These are phyloP conservation scores for Orycteropus afer DNA, from an alignment of 2,113 vertebrate species.

Conservation along the genomic window DNA sequence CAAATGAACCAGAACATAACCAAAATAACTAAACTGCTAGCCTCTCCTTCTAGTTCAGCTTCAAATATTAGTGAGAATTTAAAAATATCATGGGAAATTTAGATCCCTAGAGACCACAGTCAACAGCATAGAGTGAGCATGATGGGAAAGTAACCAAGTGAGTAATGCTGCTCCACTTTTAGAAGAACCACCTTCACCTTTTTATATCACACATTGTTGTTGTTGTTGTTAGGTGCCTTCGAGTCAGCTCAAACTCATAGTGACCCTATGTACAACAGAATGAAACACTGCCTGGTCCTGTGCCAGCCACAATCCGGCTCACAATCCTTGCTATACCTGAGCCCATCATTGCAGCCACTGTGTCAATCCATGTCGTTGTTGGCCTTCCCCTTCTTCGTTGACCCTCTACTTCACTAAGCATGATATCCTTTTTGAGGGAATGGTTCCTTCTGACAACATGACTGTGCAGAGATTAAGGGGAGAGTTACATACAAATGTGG, in stretches of 20 bases:
- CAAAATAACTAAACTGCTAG: background rate
- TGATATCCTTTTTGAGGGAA: no score
- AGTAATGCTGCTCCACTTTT: background rate
- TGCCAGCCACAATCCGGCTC: no score
- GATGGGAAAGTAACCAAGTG: background rate
- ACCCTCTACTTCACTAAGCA: no score
- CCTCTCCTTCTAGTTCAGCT: background rate
- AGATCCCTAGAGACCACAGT: background rate
- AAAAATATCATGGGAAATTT: background rate
- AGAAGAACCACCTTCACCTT: background rate
- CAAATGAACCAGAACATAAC: slow-evolving; percentile 33
- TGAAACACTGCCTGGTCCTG: no score
- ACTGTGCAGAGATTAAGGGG: background rate
- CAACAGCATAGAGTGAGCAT: background rate
- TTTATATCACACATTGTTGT: background rate
- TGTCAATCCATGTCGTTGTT: no score
- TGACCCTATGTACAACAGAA: no score
- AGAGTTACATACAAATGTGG: background rate
- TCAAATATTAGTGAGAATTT: background rate
- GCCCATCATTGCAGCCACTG: no score
- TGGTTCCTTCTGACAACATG: no score
- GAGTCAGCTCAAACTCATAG: no score
- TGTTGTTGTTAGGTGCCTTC: no score
- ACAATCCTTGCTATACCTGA: no score
- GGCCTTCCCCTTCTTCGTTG: no score